Base-by-base conservation (phyloP, 2,797 vertebrate species). In the Propithecus deckenii region DNA sequence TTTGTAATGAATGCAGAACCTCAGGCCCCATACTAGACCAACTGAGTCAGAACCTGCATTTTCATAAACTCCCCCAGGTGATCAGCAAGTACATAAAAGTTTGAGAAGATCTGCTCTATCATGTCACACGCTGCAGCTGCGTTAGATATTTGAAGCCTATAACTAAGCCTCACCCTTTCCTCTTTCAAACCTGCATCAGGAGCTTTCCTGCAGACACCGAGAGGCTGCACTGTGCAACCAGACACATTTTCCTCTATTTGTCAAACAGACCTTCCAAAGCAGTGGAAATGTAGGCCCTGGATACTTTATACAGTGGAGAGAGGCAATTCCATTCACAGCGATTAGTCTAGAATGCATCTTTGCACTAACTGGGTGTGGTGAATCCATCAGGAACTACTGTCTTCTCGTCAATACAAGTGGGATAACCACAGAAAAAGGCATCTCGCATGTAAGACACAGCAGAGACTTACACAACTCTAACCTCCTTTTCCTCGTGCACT, bases 311-410 rank as follows among this genome's bases (percentile, higher is more conserved):
- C 7, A 28, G 50, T 72, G 75, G 30, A 52, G 18, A 55, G 22
- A 89, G 67, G 7, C 57, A 80, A 83, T 67, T 67, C 23, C 32
- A 55, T 75, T 86, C 55, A 35, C 4, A 30, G 61, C 10, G 76
- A 92, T 84, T 85, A 85, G 59, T 81, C 43, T 85, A 63, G 90
- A 96, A 55, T 55, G 81, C 9, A 41, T 41, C 57, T 80, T 30
- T 78, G 59, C 17, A 20, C 4, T 20, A 18, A 52, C 7, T 5
- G 14, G 6, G 8, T 28, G 14, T 15, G n/a, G 23, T 41, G 9
- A 5, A 32, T 13, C 28, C 11, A n/a, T 11, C 57, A 18, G 0
- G 6, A 50, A 32, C 43, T 25, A 4, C 32, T 35, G 32, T 74
- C 28, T 90, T 63, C 63, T 10, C 72, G 52, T 79, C 59, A 11